phyloP scores from a whole-genome alignment of 2,113 vertebrate genomes.

The Mus spicilegus region DNA sequence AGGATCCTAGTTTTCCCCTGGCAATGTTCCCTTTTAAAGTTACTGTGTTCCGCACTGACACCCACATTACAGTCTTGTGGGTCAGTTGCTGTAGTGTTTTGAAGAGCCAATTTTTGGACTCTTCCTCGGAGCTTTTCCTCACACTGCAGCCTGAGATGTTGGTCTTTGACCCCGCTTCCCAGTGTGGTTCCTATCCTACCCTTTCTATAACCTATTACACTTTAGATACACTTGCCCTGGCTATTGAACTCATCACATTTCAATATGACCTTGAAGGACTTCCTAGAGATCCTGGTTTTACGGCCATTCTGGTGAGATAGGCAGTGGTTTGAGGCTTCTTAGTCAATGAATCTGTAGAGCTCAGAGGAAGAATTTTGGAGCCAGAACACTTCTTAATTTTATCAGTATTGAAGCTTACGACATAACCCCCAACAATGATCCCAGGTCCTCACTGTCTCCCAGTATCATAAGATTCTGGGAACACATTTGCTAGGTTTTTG shows the following conservation, averaged over 20 bases:
- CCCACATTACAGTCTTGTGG: no score
- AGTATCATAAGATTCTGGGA: background rate
- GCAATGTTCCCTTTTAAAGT: background rate
- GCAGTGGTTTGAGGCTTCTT: rapidly evolving
- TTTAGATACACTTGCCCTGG: no score
- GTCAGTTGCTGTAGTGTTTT: background rate
- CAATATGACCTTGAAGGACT: background rate
- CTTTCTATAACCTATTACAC: background rate
- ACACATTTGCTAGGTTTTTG: background rate
- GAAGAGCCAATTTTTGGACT: background rate
- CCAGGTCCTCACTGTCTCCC: background rate
- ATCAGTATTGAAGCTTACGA: background rate
- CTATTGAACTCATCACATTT: no score
- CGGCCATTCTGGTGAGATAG: no score
- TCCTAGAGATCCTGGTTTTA: background rate
- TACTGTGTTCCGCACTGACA: background rate
- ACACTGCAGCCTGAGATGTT: background rate
- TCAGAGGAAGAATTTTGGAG: background rate
- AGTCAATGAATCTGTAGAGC: background rate
- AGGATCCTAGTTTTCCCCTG: background rate
- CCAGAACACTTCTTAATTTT: no score
- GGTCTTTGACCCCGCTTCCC: no score
- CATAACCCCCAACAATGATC: background rate
- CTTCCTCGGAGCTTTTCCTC: background rate
- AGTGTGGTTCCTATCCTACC: background rate